Evolutionary conservation across 2,888 invertebrate genomes (phyloP), one percentile per base, ranked within the genome.

Genomic region (Oxytorus armatus): DNA sequence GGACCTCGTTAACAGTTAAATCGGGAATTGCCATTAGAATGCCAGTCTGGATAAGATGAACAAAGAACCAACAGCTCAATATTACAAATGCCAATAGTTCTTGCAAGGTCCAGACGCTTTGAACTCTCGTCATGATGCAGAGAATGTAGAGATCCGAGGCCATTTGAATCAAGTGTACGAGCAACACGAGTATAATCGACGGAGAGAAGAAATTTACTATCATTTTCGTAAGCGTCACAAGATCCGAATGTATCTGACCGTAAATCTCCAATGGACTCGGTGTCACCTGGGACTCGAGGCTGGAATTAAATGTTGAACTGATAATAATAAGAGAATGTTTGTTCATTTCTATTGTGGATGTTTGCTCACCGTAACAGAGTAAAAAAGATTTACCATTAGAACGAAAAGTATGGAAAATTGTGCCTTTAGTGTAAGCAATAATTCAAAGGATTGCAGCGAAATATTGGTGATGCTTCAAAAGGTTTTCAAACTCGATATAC

Each of bases 211-310:
- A 81, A 1, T 82, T 47, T 0, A 70, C 74, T 4, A 79, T 57
- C 51, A 65, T 70, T 39, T 39, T 55, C 16, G 77, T 72, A 11
- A 81, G 23, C 5, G 75, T 42, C 0, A 79, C 69, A 10, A 84
- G 81, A 51, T 84, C 81, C 1, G 77, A 63, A 21, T 82, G 79
- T 10, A 82, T 39, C 44, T 79, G 77, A 11, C 75, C 77, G 57
- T 65, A 79, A 7, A 63, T 7, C 44, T 75, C 75, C 55, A 82
- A 39, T 3, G 61, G 73, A 39, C n/a, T 23, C 3, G 36, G 36
- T 21, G 16, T 42, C 7, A 29, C 69, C n/a, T 44, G 39, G 0
- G 75, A 18, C n/a, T 69, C 44, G n/a, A 75, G 51, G 29, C 82
- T 83, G 76, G 0, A 76, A 81, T 33, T 33, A 49, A 39, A 73